Conservation (phyloP, 2,888 invertebrate genomes). For the Ischnura elegans region DNA sequence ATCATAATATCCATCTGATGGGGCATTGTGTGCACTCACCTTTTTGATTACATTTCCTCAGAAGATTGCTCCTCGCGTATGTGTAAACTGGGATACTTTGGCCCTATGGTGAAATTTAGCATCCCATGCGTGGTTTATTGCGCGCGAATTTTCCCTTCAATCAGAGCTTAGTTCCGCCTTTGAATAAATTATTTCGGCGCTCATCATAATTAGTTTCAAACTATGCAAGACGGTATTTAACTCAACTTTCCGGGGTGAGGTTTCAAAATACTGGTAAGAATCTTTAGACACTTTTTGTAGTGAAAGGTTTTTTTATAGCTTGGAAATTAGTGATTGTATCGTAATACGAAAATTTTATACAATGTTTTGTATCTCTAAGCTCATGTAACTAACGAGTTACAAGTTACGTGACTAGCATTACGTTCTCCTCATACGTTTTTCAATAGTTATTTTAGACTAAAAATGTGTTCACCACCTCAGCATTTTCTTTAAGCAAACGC, state of each 20-base stretch:
- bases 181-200: not conserved
- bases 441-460: no score
- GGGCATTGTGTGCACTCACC: constrained; percentile 17
- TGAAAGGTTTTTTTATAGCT: no score
- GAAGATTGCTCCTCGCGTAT: constrained; percentile 13
- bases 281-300: no score
- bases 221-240: not conserved
- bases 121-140: not conserved
- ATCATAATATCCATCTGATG: not conserved
- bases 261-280: no score
- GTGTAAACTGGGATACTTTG: not conserved
- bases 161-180: not conserved
- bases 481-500: no score
- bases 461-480: no score
- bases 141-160: not conserved
- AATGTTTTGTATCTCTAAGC: no score
- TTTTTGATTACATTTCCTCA: not conserved
- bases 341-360: no score
- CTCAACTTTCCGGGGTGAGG: not conserved
- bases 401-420: no score
- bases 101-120: not conserved
- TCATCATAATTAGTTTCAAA: not conserved
- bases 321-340: no score
- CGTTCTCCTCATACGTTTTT: no score
- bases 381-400: no score